Evolutionary conservation across 2,888 invertebrate genomes (phyloP).

Genomic region (Polydrusus pterygomalis): DNA sequence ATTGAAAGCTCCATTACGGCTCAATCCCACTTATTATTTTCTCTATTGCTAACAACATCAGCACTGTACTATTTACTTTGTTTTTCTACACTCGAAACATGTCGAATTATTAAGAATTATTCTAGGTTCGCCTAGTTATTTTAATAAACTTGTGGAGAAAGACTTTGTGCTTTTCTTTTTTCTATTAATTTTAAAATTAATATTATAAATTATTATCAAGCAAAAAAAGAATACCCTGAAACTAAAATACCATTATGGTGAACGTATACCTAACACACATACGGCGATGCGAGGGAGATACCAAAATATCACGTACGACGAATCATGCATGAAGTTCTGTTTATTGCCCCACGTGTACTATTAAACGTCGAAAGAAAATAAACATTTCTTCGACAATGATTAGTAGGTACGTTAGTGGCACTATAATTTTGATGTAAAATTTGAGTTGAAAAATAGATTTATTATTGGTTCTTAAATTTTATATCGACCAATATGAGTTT

Average conservation of each 20-base stretch:
- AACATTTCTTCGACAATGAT: conserved; percentile 10
- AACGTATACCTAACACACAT: not conserved
- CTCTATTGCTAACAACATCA: no score
- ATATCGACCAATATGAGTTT: conserved; percentile 8
- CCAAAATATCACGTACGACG: conserved; percentile 20
- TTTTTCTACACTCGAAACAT: no score
- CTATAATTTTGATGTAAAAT: conserved; percentile 15
- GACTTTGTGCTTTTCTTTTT: no score
- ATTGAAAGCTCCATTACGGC: no score
- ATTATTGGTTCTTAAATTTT: conserved; percentile 7
- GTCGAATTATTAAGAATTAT: no score
- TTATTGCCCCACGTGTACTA: conserved; percentile 23
- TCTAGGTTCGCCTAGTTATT: no score
- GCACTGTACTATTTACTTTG: no score
- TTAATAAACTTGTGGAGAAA: no score
- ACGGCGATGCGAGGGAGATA: conserved; percentile 4
- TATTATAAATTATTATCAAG: no score
- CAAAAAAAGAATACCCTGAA: no score
- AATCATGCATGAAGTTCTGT: conserved; percentile 19
- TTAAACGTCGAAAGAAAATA: conserved; percentile 25
- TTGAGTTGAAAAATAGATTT: conserved; percentile 6
- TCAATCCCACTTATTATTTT: no score
- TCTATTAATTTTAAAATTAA: no score
- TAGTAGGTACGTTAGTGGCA: conserved; percentile 7
- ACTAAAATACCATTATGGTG: not conserved